Evolutionary conservation across 2,888 invertebrate genomes (phyloP), one percentile per base, ranked within the genome.

Genomic region (Drosophila yooni): DNA sequence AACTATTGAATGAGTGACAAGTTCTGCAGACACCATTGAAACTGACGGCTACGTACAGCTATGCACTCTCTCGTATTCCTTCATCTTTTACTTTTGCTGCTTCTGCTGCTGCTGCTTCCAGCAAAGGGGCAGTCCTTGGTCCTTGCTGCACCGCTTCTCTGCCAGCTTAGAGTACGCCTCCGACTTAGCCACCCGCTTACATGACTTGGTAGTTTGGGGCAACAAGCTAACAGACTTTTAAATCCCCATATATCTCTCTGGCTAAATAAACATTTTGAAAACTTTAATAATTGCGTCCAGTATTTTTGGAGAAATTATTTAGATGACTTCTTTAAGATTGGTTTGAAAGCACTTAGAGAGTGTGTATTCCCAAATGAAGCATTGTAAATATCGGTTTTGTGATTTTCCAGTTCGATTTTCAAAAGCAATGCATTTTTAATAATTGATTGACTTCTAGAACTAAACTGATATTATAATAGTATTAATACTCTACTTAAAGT

Each of bases 1-100:
- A 91, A 91, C 91, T 91, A 91, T 91, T 91, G 91, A 91, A 91
- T 91, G 91, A 91, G 91, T 91, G 91, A 91, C 91, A 91, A 91
- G 89, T 90, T 91, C 82, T 90, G 91, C 91, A 91, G 91, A 91
- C 91, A 91, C 89, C 91, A 91, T 85, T 91, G 91, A 91, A 91
- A 89, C 91, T 91, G 91, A 91, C 91, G 91, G 89, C 76, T 76
- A 65, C 70, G 83, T 76, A 75, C 69, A 56, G 50, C 56, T 50
- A 43, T 54, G 54, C 53, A 60, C 72, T 70, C 72, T 70, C 59
- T 63, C 58, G 48, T 51, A 53, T 66, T 66, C 62, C 73, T 69
- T 68, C 62, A 61, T 53, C 51, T 50, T 21, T 46, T 46, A 46
- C 56, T 63, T 31, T 36, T 53, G 57, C 43, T 66, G 15, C 50